Evolutionary conservation across 2,113 vertebrate species (phyloP), one percentile per base, ranked within the genome.

Genomic region (Pelodiscus sinensis): DNA sequence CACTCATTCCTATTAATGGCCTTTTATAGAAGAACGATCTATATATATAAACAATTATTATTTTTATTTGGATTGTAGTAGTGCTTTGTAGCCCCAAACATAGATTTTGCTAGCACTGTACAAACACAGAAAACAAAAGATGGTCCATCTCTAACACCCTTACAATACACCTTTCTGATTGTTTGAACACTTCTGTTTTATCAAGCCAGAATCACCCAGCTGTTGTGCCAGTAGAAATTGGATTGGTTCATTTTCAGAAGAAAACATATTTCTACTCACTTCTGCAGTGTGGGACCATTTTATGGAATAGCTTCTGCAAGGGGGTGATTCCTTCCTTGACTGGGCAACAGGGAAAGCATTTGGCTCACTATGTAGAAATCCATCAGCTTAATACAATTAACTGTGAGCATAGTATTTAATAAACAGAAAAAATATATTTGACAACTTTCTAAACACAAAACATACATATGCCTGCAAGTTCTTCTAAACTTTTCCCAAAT

Each of bases 371-470:
- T 73, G 25, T n/a, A 52, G 73, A 25, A 84, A 85, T 25, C 13
- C 54, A 44, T 29, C 21, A 58, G 27, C 38, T 78, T 85, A 58
- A 68, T 9, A 85, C 65, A 73, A 57, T 35, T 65, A 81, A 71
- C 27, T 71, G 38, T 11, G 27, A 71, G 21, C 2, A 22, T 0
- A 0, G 15, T 8, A 88, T 79, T 27, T 55, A 87, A 38, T 7
- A 81, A 1, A 8, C 35, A 94, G 79, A 84, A 79, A 12, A 13
- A 8, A 2, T 95, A 44, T 21, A 13, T 75, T 75, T 44, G 35
- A 44, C 3, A 75, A 21, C 16, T 38, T 75, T 35, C 71, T 38
- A 44, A 24, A 75, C 44, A 24, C 38, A 75, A 75, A 75, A 24
- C 71, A 35, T 24, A 75, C 10, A 44, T 75, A 24, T 75, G 35